Percentiles rank a stretch among this genome's conserved stretches.
These are phyloP conservation scores for Dexiosoma caninum DNA, from an alignment of 2,888 invertebrate species.

Conservation along the genomic window DNA sequence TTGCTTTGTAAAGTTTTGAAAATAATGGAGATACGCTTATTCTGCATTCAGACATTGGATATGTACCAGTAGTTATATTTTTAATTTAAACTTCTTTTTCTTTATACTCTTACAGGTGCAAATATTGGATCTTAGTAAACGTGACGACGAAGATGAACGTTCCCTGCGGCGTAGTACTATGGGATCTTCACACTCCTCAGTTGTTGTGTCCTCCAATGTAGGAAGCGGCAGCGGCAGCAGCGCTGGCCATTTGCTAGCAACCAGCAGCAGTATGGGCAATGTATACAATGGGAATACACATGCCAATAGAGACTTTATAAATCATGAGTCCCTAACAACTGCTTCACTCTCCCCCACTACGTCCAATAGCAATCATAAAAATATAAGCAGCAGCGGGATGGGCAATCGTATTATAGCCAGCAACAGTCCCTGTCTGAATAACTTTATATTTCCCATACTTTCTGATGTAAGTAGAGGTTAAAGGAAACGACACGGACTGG, in stretches of 20 bases:
- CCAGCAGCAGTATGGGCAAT: constrained; percentile 69
- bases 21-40: no score
- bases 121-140: constrained; percentile 64
- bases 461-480: constrained; percentile 77
- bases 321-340: constrained; percentile 47
- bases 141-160: constrained; percentile 65
- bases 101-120: constrained; percentile 60
- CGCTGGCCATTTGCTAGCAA: constrained; percentile 48
- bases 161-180: constrained; percentile 72
- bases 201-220: constrained; percentile 61
- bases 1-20: no score
- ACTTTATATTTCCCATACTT: constrained; percentile 80
- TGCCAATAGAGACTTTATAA: constrained; percentile 50
- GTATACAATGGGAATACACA: constrained; percentile 71
- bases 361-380: constrained; percentile 65
- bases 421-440: constrained; percentile 79
- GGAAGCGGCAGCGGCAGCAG: not conserved
- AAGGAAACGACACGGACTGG: no score
- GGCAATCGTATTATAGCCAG: constrained; percentile 73
- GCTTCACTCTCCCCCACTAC: constrained; percentile 49
- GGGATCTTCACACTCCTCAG: constrained; percentile 71
- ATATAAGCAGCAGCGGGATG: constrained; percentile 61
- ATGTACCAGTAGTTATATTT: no score
- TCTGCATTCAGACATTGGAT: no score
- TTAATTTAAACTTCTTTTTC: not conserved